Evolutionary conservation across 2,113 vertebrate genomes (phyloP).

Genomic region (Zosterops japonicus): DNA sequence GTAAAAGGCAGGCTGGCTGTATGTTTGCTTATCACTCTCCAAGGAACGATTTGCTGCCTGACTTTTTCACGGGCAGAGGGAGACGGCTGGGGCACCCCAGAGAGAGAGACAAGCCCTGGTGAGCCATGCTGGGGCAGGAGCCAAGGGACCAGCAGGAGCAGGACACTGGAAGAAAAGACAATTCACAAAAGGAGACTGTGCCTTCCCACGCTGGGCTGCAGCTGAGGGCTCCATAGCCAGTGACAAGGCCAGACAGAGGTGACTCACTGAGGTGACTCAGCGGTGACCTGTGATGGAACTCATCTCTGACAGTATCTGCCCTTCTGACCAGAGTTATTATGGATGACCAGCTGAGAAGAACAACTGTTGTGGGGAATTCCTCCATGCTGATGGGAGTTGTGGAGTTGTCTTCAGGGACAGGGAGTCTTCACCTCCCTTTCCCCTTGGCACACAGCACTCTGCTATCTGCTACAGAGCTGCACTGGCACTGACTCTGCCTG

Average conservation of each 20-base stretch:
- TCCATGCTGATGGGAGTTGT: not conserved
- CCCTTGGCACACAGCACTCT: not conserved
- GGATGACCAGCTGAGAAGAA: not conserved
- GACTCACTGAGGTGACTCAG: not conserved
- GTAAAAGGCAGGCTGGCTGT: not conserved
- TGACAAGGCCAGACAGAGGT: not conserved
- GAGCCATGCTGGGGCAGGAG: not conserved
- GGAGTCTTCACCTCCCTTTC: not conserved
- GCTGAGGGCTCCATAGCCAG: not conserved
- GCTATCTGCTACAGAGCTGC: not conserved
- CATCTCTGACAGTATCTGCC: not conserved
- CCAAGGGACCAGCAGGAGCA: not conserved
- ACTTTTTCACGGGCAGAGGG: not conserved
- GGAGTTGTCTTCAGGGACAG: not conserved
- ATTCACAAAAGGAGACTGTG: not conserved
- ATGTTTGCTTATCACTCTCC: not conserved
- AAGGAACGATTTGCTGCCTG: not conserved
- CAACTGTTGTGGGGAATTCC: not conserved
- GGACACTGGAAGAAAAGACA: not conserved
- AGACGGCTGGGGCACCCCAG: not conserved
- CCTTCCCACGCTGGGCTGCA: not conserved
- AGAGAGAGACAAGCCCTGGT: accelerated
- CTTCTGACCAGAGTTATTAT: not conserved
- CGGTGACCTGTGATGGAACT: not conserved
- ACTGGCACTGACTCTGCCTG: not conserved